Evolutionary conservation across 2,888 invertebrate genomes (phyloP), one percentile per base, ranked within the genome.

Genomic region (Drosophila planitibia): DNA sequence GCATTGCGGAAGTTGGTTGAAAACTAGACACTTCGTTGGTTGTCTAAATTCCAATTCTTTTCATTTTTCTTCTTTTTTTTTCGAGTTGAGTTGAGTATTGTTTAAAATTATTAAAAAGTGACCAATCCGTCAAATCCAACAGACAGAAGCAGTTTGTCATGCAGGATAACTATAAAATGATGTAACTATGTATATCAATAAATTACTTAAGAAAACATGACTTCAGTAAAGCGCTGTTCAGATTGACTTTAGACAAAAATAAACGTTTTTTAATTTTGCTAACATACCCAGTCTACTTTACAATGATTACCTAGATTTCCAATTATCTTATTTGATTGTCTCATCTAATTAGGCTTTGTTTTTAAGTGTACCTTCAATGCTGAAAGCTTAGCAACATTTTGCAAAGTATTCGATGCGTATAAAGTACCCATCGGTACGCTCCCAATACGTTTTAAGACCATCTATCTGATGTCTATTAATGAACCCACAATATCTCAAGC

Each of bases 121-220:
- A 25, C 19, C 22, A 47, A 61, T 35, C 53, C 32, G 32, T 41
- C 41, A 51, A 55, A 57, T 28, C 16, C 47, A 22, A 44, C 85
- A 91, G 92, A 60, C 91, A 92, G 73, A 92, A 92, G 87, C 85
- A 92, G 78, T 91, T 92, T 71, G 75, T 87, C 77, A 91, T 92
- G 91, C 92, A 92, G 87, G 91, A 89, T 54, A 81, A 81, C 73
- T 91, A 55, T 75, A 79, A 78, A 80, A 91, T 91, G 91, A 92
- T 83, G 92, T 92, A 92, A 91, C 72, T 91, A 91, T 79, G 47
- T n/a, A 89, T 79, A 52, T 62, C 30, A n/a, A 67, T 51, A 10
- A 53, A 68, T 19, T 60, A 32, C 9, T n/a, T 7, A 53, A 30
- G 5, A 12, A 1, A 32, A 12, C 16, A 25, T 25, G 16, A 25